Evolutionary conservation across 2,888 invertebrate genomes (phyloP).

Genomic region (Poecilobothrus nobilitatus): DNA sequence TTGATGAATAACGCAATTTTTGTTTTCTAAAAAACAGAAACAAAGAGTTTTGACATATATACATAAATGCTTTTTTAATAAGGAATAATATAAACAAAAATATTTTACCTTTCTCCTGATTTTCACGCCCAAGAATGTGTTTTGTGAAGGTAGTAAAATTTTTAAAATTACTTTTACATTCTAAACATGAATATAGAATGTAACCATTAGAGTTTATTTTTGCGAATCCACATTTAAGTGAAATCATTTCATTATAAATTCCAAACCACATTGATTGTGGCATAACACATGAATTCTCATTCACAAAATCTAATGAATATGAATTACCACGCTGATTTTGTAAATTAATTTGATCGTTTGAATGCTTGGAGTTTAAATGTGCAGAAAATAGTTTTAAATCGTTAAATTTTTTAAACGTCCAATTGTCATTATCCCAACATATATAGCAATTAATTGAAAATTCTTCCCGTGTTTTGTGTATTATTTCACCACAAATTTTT

Average conservation of each 20-base stretch:
- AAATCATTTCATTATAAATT: background rate
- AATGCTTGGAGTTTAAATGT: background rate
- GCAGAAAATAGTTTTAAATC: background rate
- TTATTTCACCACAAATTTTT: background rate
- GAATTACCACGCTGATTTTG: background rate
- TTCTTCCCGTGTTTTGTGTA: background rate
- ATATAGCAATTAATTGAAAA: constrained; percentile 1
- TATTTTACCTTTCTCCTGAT: background rate
- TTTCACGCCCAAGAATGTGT: background rate
- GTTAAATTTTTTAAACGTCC: background rate
- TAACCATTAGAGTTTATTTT: background rate
- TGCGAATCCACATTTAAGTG: background rate
- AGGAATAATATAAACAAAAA: no score
- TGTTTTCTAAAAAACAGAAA: no score
- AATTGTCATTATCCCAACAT: background rate
- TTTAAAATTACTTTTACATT: background rate
- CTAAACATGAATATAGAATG: background rate
- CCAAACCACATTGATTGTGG: constrained; percentile 3
- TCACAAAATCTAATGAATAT: background rate
- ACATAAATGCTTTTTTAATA: no score
- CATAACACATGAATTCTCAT: background rate
- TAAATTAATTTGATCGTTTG: background rate
- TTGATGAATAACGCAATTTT: no score
- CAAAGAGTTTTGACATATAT: no score
- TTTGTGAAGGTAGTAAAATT: background rate